phyloP scores from a whole-genome alignment of 2,888 invertebrate genomes.

The Drosophila kokeensis region DNA sequence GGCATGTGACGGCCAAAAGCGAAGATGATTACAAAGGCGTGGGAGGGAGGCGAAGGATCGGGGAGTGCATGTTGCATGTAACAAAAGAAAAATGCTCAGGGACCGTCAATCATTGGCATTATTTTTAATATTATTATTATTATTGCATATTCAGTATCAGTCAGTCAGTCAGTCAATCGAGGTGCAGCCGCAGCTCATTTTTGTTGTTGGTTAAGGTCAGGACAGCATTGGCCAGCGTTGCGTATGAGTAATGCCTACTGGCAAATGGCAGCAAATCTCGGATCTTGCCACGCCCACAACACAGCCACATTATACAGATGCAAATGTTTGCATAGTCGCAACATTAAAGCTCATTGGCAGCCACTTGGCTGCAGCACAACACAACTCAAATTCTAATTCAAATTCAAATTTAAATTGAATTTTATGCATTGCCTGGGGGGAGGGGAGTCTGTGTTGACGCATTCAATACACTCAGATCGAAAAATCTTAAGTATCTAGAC shows the following conservation, averaged over 20 bases:
- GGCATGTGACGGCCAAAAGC: constrained; percentile 53
- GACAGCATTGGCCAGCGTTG: constrained; percentile 50
- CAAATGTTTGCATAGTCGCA: constrained; percentile 24
- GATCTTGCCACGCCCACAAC: constrained; percentile 51
- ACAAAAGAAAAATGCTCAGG: constrained; percentile 29
- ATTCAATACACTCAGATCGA: constrained; percentile 37
- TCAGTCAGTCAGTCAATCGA: constrained; percentile 47
- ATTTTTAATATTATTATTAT: constrained; percentile 34
- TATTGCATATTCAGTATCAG: constrained; percentile 28
- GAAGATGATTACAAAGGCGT: constrained; percentile 8
- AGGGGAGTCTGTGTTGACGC: constrained; percentile 43
- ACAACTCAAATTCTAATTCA: constrained; percentile 8
- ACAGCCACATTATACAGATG: not conserved
- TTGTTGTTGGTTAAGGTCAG: constrained; percentile 54
- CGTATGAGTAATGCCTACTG: constrained; percentile 60
- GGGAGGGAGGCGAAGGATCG: not conserved
- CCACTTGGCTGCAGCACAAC: constrained; percentile 14
- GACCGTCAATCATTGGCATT: constrained; percentile 51
- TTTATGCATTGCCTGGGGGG: not conserved
- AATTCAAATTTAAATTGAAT: constrained; percentile 34
- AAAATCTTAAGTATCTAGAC: constrained; percentile 57
- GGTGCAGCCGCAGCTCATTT: constrained; percentile 53
- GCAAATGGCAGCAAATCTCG: constrained; percentile 10
- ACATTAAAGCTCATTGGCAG: constrained; percentile 25
- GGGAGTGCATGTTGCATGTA: constrained; percentile 20